phyloP scores from a whole-genome alignment of 2,888 invertebrate genomes.

The Halocaridina rubra region DNA sequence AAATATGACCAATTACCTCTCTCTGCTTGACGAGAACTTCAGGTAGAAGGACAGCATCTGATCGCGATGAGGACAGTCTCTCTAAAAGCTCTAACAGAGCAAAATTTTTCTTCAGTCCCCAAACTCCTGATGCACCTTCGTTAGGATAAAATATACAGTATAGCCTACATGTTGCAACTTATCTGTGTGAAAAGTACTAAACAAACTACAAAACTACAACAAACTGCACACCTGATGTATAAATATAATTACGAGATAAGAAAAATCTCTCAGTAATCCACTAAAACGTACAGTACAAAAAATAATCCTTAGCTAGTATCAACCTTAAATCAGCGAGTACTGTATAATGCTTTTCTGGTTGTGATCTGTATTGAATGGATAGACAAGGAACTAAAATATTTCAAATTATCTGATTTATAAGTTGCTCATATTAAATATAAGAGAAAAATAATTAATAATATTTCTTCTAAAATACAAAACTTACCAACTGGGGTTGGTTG shows the following conservation, averaged over 20 bases:
- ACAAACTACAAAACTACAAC: background rate
- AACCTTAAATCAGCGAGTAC: too few species aligned
- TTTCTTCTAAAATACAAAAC: constrained; percentile 9
- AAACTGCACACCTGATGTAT: too few species aligned
- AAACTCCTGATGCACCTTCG: constrained; percentile 69
- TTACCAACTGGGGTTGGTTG: constrained; percentile 72
- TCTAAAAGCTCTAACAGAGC: constrained; percentile 73
- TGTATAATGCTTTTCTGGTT: too few species aligned
- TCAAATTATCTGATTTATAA: too few species aligned
- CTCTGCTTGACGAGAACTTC: constrained; percentile 67
- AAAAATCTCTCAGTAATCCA: background rate
- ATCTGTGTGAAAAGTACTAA: too few species aligned
- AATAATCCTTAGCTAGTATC: too few species aligned
- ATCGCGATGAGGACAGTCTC: constrained; percentile 70
- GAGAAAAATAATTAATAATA: background rate
- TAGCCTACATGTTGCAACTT: too few species aligned
- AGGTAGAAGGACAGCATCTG: constrained; percentile 65
- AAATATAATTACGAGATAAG: background rate
- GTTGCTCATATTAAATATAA: too few species aligned
- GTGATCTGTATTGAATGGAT: too few species aligned
- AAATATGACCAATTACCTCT: too few species aligned
- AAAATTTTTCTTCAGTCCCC: constrained; percentile 74
- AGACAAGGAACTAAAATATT: too few species aligned
- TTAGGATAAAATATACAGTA: background rate
- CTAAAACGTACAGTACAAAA: background rate